A percentile compares a stretch with the other conserved stretches of the same genome.
These are phyloP conservation scores for Drosophila lutescens DNA, from an alignment of 2,888 invertebrate genomes.

Conservation along the genomic window DNA sequence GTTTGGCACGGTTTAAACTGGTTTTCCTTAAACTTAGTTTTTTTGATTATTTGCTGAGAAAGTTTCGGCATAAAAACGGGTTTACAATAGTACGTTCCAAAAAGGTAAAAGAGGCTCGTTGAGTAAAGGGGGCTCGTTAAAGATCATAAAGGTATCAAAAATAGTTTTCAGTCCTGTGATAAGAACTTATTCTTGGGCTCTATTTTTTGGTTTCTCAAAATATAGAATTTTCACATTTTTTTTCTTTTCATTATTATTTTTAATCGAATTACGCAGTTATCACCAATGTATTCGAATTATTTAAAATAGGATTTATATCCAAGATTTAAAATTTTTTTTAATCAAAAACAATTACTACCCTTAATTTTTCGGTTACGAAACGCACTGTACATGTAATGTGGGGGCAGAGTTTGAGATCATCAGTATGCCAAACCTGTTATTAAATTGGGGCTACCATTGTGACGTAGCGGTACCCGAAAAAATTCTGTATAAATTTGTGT, in stretches of 20 bases:
- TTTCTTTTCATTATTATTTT: too few species aligned
- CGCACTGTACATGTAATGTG: background rate
- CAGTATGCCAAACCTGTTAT: slow-evolving; percentile 63
- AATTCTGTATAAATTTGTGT: slow-evolving; percentile 26
- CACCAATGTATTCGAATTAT: too few species aligned
- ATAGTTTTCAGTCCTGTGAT: too few species aligned
- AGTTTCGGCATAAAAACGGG: slow-evolving; percentile 49
- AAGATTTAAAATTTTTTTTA: background rate
- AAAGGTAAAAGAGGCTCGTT: background rate
- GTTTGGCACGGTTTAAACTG: slow-evolving; percentile 45
- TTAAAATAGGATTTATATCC: too few species aligned
- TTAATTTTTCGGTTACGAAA: background rate
- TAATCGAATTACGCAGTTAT: too few species aligned
- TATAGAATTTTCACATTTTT: too few species aligned
- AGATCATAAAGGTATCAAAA: too few species aligned
- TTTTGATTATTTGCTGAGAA: slow-evolving; percentile 10
- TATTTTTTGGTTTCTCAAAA: too few species aligned
- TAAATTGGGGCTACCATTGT: slow-evolving; percentile 51
- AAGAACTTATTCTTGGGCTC: too few species aligned
- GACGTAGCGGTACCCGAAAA: slow-evolving; percentile 19
- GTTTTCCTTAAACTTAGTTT: slow-evolving; percentile 48
- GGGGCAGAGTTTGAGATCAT: slow-evolving; percentile 33
- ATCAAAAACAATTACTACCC: background rate
- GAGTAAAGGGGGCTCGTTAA: background rate
- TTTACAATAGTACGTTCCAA: slow-evolving; percentile 8